A percentile compares a stretch with the other conserved stretches of the same genome.
Evolutionary conservation across 2,888 invertebrate species (phyloP).

Genomic region (Hemicrepidius hirtus): DNA sequence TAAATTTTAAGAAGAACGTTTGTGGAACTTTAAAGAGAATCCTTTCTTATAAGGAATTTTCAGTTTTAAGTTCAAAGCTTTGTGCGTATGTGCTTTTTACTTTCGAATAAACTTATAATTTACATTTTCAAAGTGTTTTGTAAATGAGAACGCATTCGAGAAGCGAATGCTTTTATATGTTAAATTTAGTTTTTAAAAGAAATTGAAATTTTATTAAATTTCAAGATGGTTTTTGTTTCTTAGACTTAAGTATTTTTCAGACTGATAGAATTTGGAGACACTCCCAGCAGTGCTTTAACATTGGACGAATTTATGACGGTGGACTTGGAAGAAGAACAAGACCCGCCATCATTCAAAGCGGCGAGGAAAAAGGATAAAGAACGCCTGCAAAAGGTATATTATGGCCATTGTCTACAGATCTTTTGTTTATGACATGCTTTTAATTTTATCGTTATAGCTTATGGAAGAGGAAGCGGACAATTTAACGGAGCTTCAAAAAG

Average conservation of each 20-base stretch:
- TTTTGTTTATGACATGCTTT: constrained; percentile 9
- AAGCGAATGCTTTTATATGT: no score
- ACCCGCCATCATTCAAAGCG: constrained; percentile 95
- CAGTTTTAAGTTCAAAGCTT: no score
- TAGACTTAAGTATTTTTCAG: constrained; percentile 68
- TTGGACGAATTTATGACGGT: constrained; percentile 98
- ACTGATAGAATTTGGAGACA: constrained; percentile 96
- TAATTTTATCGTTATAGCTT: constrained; percentile 55
- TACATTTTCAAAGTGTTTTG: no score
- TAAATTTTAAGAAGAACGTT: no score
- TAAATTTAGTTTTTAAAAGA: no score
- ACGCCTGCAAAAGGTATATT: constrained; percentile 82
- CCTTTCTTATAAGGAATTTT: no score
- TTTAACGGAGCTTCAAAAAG: constrained; percentile 86
- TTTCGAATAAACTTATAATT: no score
- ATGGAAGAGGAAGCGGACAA: constrained; percentile 78
- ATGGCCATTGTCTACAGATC: constrained; percentile 19
- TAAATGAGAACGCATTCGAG: no score
- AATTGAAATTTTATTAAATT: no score
- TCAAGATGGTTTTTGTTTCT: neutral
- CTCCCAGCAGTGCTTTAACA: constrained; percentile 95
- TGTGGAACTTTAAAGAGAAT: no score
- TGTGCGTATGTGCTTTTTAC: no score
- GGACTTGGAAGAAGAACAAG: constrained; percentile 96
- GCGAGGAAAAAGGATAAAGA: constrained; percentile 93